Base-by-base conservation (phyloP, 2,797 vertebrate species). In the Gorsachius magnificus region DNA sequence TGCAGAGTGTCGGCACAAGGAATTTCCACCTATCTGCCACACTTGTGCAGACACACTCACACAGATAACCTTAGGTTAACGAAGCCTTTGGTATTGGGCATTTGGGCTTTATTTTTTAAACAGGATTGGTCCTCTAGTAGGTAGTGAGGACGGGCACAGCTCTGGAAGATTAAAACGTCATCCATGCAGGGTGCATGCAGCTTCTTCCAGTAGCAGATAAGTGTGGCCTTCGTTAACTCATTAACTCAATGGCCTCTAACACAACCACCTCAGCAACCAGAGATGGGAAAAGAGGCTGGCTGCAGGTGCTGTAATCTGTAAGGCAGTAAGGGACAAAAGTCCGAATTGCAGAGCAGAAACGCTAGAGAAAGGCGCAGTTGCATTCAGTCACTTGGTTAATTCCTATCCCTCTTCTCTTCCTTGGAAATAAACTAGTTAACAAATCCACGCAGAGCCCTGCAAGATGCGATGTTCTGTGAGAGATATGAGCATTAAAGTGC, bases 221-320 rank as follows among this genome's bases (percentile, higher is more conserved):
- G 18, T 0, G 17, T 77, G 50, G 13, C 76, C 64, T 60, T 31
- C 25, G 2, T 12, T 25, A 17, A 4, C 13, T 26, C 24, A 3
- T 11, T 22, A 15, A 5, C 11, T 57, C 29, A 31, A 9, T 11
- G 2, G 2, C 24, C 36, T 29, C 22, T 24, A 16, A 5, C 10
- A 57, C 31, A 31, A 10, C 16, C 3, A 1, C 24, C n/a, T 20
- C 29, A 4, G 77, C 26, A 66, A 24, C 13, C 28, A 6, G 56
- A 14, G 36, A 21, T 20, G 57, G 71, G 53, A 22, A 13, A 31
- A 13, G 0, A 22, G 46, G 57, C 36, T 18, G 24, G 35, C 51
- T 21, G 19, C 2, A 0, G 0, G 6, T 16, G 69, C 57, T 77
- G 33, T 9, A 13, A 51, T 9, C 48, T 17, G 48, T 15, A 13